A percentile compares a stretch with the other conserved stretches of the same genome.
phyloP scores from a whole-genome alignment of 2,888 invertebrate species.

The Smittia sp. region DNA sequence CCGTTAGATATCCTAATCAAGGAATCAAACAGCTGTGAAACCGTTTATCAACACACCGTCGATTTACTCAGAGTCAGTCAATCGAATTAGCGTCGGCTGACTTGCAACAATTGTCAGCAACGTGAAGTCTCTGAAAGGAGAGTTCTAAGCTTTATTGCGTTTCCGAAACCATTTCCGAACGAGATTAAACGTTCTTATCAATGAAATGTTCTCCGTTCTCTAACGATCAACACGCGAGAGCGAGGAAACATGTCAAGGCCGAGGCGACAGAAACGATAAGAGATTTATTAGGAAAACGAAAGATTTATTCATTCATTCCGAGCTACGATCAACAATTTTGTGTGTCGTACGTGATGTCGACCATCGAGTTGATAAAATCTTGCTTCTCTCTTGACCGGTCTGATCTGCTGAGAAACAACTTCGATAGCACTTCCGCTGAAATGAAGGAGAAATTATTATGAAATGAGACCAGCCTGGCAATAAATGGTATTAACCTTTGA shows the following conservation, averaged over 20 bases:
- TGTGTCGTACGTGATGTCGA: constrained; percentile 22
- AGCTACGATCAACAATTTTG: constrained; percentile 17
- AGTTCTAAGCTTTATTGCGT: too few relatives aligned
- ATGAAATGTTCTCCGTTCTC: not conserved
- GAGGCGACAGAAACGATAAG: not conserved
- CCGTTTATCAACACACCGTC: constrained; percentile 47
- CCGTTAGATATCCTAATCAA: constrained; percentile 52
- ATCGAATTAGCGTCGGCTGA: too few relatives aligned
- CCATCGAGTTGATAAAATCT: constrained; percentile 32
- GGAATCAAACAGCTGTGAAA: not conserved
- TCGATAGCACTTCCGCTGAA: constrained; percentile 31
- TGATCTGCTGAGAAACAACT: not conserved
- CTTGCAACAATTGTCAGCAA: too few relatives aligned
- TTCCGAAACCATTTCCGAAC: not conserved
- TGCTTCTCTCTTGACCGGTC: constrained; percentile 28
- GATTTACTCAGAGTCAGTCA: too few relatives aligned
- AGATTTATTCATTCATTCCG: not conserved
- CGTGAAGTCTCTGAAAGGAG: too few relatives aligned
- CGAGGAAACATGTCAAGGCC: constrained; percentile 37
- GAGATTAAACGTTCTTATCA: constrained; percentile 17
- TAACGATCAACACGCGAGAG: not conserved
- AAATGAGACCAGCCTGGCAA: too few relatives aligned
- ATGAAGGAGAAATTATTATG: too few relatives aligned
- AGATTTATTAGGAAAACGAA: not conserved
- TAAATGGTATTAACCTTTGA: too few relatives aligned